Evolutionary conservation across 2,797 vertebrate genomes (phyloP).

Genomic region (Epinephelus awoara): DNA sequence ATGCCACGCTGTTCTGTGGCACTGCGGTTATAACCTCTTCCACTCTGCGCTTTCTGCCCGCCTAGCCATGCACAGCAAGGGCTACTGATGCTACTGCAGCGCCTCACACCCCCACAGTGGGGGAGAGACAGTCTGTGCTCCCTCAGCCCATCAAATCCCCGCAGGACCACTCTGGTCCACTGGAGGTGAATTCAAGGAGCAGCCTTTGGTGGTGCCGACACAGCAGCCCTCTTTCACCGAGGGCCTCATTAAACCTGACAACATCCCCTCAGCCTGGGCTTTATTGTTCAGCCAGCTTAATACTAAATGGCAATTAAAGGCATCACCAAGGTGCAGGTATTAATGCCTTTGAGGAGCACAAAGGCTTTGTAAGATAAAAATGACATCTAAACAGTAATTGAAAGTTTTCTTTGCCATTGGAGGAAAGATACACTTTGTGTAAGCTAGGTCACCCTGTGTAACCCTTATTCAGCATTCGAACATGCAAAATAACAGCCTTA

Average conservation of each 20-base stretch:
- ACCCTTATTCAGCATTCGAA: constrained; percentile 12
- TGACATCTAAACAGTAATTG: constrained; percentile 49
- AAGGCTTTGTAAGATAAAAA: constrained; percentile 62
- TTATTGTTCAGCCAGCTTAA: constrained; percentile 77
- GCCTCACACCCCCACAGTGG: constrained; percentile 61
- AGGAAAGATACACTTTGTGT: constrained; percentile 42
- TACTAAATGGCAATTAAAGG: constrained; percentile 80
- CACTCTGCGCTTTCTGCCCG: constrained; percentile 50
- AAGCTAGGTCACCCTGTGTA: constrained; percentile 13
- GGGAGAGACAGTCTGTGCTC: constrained; percentile 69
- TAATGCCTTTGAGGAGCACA: constrained; percentile 65
- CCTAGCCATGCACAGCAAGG: constrained; percentile 65
- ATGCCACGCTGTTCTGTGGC: constrained; percentile 14
- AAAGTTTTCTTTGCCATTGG: constrained; percentile 49
- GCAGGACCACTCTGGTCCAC: constrained; percentile 75
- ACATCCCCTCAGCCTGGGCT: constrained; percentile 70
- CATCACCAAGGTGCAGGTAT: constrained; percentile 76
- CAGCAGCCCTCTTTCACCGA: constrained; percentile 72
- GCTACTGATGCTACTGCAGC: constrained; percentile 69
- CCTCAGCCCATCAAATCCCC: constrained; percentile 76
- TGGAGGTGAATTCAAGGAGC: constrained; percentile 78
- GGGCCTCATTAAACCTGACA: constrained; percentile 81
- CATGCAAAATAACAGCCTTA: not conserved
- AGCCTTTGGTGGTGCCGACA: constrained; percentile 81
- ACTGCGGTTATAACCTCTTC: constrained; percentile 54